Evolutionary conservation across 2,113 vertebrate genomes (phyloP).

Genomic region (Hemicordylus capensis): DNA sequence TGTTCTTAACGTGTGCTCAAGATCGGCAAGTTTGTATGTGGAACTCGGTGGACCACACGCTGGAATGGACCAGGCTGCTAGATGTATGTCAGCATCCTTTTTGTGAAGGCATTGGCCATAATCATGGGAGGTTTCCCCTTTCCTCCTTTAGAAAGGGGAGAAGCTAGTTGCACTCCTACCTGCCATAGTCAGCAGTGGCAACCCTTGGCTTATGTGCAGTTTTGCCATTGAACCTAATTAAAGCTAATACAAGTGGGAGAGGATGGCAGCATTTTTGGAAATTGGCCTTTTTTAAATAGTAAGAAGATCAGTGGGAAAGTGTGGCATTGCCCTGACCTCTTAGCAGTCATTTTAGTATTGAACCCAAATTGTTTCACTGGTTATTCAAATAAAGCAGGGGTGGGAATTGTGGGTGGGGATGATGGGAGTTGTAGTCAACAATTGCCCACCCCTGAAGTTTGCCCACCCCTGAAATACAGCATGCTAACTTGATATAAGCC

Average conservation of each 20-base stretch:
- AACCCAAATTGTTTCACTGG: too few species aligned
- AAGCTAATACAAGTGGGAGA: background rate
- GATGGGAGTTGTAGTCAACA: too few species aligned
- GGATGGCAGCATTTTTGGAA: background rate
- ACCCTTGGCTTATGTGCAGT: background rate
- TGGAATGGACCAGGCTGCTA: conserved; percentile 93
- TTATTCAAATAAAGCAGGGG: too few species aligned
- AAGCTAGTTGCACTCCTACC: too few species aligned
- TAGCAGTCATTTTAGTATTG: background rate
- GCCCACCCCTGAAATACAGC: too few species aligned
- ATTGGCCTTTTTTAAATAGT: background rate
- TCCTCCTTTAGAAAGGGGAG: background rate
- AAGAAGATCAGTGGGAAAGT: background rate
- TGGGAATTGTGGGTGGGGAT: too few species aligned
- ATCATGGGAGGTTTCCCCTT: background rate
- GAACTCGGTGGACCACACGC: conserved; percentile 88
- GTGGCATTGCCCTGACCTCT: background rate
- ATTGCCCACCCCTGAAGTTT: too few species aligned
- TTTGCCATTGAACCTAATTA: background rate
- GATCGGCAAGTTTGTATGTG: conserved; percentile 96
- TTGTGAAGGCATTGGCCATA: background rate
- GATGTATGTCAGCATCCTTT: conserved; percentile 79
- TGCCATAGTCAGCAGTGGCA: background rate
- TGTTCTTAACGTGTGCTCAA: conserved; percentile 95
- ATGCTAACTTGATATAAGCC: background rate